Evolutionary conservation across 2,888 invertebrate species (phyloP), one percentile per base, ranked within the genome.

Genomic region (Andrena haemorrhoa): DNA sequence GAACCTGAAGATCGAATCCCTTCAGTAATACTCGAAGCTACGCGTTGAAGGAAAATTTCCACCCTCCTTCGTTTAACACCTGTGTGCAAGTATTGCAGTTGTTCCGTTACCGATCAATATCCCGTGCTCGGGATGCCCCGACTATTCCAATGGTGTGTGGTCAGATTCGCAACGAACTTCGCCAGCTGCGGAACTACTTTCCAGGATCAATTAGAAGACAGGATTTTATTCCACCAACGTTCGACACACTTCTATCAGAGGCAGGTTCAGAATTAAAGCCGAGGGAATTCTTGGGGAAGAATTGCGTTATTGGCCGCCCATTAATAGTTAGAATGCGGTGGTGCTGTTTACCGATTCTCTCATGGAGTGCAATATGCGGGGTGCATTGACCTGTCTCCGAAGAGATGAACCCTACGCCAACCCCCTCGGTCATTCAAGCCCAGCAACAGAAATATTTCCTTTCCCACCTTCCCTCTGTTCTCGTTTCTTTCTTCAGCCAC

Each of bases 391-490:
- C 58, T 64, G 35, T 69, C 61, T 69, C n/a, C 63, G 33, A n/a
- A 41, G 56, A 12, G 58, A 78, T 58, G 78, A 77, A 78, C 77
- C 56, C 63, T 10, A n/a, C 63, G 31, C 33, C 26, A 53, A 12
- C 33, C 16, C 7, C n/a, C 2, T 1, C 41, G 60, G 60, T 65
- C 29, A 29, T 12, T 75, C 77, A 6, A 58, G 49, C 26, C 53
- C 49, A 8, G 63, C 23, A 35, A 51, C 78, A 69, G 61, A 69
- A 79, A 79, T 78, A 78, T 79, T 79, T 79, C 63, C 49, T 23
- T 78, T 64, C n/a, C 35, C 66, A n/a, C n/a, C 51, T 33, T 23
- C 63, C 35, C 47, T 58, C 56, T 63, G 56, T 79, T 77, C 58
- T 49, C 6, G 47, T n/a, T 23, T 33, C 23, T 4, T 16, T 26